phyloP scores from a whole-genome alignment of 2,888 invertebrate species.

The Eupithecia vulgata region DNA sequence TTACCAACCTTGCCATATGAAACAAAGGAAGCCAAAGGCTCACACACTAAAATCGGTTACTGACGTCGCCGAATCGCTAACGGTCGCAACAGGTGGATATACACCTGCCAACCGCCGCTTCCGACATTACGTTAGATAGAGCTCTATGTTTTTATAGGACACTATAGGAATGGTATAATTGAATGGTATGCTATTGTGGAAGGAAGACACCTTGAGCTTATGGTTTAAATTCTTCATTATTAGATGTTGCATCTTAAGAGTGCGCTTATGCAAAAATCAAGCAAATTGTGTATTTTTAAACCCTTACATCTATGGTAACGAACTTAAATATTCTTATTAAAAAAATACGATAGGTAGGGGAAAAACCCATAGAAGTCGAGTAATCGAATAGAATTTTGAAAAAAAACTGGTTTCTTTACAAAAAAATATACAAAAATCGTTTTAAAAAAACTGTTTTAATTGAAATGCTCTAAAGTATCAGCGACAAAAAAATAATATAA shows the following conservation, averaged over 20 bases:
- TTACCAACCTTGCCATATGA: not conserved
- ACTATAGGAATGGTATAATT: conserved; percentile 23
- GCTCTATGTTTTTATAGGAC: conserved; percentile 35
- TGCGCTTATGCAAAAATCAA: too few species aligned
- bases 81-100: conserved; percentile 72
- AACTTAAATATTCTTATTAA: too few species aligned
- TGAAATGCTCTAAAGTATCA: too few species aligned
- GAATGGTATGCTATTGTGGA: conserved; percentile 21
- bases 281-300: too few species aligned
- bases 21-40: conserved; percentile 21
- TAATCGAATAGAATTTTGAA: too few species aligned
- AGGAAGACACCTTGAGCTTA: conserved; percentile 31
- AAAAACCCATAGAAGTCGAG: too few species aligned
- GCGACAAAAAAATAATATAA: too few species aligned
- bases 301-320: too few species aligned
- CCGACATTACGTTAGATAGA: conserved; percentile 72
- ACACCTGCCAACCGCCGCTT: conserved; percentile 78
- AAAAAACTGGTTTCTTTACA: too few species aligned
- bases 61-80: conserved; percentile 42
- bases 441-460: too few species aligned
- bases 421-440: too few species aligned
- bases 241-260: not conserved
- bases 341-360: too few species aligned
- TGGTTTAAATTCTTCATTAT: not conserved
- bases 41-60: conserved; percentile 30